Conservation (phyloP, 2,113 vertebrate species). For the Epinephelus cyanopodus region DNA sequence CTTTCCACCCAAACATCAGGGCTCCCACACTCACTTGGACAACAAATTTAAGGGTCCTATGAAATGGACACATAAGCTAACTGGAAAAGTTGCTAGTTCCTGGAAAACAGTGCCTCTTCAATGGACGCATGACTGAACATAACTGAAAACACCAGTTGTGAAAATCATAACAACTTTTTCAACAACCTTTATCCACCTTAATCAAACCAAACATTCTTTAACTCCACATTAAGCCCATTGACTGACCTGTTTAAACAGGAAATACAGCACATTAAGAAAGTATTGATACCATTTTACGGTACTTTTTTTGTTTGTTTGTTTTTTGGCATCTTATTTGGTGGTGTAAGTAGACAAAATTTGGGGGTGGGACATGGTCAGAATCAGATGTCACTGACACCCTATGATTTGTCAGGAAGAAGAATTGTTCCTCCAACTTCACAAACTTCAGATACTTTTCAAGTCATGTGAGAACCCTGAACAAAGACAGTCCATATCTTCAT, state of each 20-base stretch:
- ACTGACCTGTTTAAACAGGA: not conserved
- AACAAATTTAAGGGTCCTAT: not conserved
- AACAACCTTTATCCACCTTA: not conserved
- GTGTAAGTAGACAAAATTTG: not conserved
- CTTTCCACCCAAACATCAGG: not conserved
- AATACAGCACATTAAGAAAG: not conserved
- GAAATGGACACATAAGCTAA: not conserved
- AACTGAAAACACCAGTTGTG: not conserved
- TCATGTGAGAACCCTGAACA: constrained; percentile 13
- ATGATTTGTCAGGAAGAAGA: not conserved
- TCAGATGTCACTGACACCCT: not conserved
- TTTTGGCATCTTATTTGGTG: not conserved
- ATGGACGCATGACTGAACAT: no score
- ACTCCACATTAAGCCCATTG: no score
- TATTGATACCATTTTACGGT: not conserved
- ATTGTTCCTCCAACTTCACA: not conserved
- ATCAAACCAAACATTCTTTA: not conserved
- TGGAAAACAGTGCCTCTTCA: constrained; percentile 1
- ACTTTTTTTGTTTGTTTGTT: not conserved
- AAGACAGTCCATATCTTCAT: not conserved
- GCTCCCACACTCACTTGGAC: not conserved
- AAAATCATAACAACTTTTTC: not conserved
- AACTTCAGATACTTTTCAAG: not conserved
- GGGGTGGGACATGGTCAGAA: not conserved
- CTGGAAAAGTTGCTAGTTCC: not conserved